Base-by-base conservation (phyloP, 2,888 invertebrate genomes). In the Celastrina argiolus region DNA sequence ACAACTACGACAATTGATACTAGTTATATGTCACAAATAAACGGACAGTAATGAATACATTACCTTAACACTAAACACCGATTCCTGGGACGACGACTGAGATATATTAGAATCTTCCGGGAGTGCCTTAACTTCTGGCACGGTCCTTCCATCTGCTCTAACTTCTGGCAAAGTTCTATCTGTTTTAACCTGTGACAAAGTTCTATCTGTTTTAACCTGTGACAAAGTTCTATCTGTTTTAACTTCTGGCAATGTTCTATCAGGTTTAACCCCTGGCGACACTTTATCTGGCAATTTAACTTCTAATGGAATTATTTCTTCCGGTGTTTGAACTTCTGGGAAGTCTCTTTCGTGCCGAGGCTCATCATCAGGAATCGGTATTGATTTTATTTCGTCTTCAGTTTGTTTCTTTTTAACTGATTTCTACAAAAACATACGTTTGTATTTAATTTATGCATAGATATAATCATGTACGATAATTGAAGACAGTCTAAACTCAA, bases 31-130 rank as follows among this genome's bases (percentile, higher is more conserved):
- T n/a, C n/a, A n/a, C n/a, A n/a, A n/a, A n/a, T n/a, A n/a, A 31
- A 31, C 31, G 7, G 5, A 31, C 41, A 42, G 16, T 18, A 45
- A 51, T 22, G 18, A 16, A 51, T 7, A 39, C 22, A 7, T 34
- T 45, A 75, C 74, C 68, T 81, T 82, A 22, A 74, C 68, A 63
- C 81, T 82, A 69, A 73, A 71, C 1, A 77, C 68, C 0, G 87
- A 87, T 26, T 87, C 87, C 69, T 87, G 87, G 0, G 87, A 87
- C 18, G 79, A 77, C 18, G 79, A 77, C 39, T 85, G 84, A 0
- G 85, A 84, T 1, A 76, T 70, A 64, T 78, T 81, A 0, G 77
- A 78, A 36, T 86, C 83, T 12, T 86, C 82, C 2, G 73, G 67
- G 1, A 31, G 22, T 0, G 56, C 36, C 42, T 64, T 64, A 36